Evolutionary conservation across 2,113 vertebrate species (phyloP).

Genomic region (Cinclus cinclus): DNA sequence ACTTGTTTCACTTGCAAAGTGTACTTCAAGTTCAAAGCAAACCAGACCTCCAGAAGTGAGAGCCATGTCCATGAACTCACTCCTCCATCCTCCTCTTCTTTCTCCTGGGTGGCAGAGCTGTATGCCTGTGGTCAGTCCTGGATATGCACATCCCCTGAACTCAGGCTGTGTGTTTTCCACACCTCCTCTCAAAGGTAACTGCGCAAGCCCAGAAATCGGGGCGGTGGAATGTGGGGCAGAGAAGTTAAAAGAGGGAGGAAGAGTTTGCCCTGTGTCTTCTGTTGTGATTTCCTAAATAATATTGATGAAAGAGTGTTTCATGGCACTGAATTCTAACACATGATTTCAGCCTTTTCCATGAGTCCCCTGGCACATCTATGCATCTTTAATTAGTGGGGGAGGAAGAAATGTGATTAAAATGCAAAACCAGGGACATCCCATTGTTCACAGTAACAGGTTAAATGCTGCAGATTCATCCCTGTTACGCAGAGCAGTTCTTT

Average conservation of each 20-base stretch:
- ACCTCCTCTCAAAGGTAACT: background rate
- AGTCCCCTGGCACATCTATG: background rate
- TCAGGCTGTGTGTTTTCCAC: background rate
- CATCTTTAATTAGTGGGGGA: background rate
- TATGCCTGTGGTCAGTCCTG: accelerated
- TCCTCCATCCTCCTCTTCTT: background rate
- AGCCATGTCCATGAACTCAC: background rate
- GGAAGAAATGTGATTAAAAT: background rate
- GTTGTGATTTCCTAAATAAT: background rate
- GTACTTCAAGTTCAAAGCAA: background rate
- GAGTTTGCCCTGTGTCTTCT: background rate
- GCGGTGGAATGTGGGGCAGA: background rate
- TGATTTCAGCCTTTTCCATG: background rate
- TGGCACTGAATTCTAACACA: background rate
- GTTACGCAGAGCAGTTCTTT: background rate
- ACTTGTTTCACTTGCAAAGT: background rate
- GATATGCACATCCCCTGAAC: background rate
- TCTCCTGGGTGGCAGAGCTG: background rate
- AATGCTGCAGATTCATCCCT: background rate
- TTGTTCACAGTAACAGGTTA: background rate
- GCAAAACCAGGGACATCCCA: background rate
- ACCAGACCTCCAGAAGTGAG: background rate
- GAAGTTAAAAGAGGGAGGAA: background rate
- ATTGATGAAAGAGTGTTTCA: background rate
- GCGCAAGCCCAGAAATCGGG: background rate